These are phyloP conservation scores for Sturnira hondurensis DNA, from an alignment of 2,113 vertebrate species.

Conservation along the genomic window DNA sequence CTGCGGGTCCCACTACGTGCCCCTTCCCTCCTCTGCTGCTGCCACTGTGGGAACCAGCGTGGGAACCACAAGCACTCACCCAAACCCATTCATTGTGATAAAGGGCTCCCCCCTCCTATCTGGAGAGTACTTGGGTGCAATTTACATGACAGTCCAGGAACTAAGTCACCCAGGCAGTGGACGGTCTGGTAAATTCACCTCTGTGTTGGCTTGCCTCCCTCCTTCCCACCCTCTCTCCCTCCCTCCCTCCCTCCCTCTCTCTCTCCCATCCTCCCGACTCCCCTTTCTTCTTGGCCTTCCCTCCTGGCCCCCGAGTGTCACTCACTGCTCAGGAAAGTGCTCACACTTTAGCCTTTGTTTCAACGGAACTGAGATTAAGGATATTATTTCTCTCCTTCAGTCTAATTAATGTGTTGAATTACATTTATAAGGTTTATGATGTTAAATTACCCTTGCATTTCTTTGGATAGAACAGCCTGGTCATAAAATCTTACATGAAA, in stretches of 20 bases:
- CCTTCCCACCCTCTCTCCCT: neutral
- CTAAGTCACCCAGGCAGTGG: too few relatives aligned
- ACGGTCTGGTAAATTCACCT: neutral
- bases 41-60: neutral
- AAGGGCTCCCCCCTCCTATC: neutral
- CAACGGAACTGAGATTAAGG: neutral
- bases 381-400: neutral
- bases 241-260: too few relatives aligned
- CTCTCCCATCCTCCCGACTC: too few relatives aligned
- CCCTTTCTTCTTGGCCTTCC: neutral
- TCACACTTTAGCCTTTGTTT: neutral
- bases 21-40: neutral
- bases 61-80: neutral
- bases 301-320: neutral
- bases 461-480: neutral
- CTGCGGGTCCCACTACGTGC: too few relatives aligned
- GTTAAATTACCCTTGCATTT: neutral
- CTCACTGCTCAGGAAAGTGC: neutral
- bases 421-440: neutral
- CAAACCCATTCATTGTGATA: neutral
- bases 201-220: too few relatives aligned
- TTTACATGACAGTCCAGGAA: neutral
- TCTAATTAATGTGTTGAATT: neutral
- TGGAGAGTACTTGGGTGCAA: neutral
- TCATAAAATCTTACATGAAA: neutral